Base-by-base conservation (phyloP, 2,797 vertebrate genomes). In the Anisognathus igniventris region DNA sequence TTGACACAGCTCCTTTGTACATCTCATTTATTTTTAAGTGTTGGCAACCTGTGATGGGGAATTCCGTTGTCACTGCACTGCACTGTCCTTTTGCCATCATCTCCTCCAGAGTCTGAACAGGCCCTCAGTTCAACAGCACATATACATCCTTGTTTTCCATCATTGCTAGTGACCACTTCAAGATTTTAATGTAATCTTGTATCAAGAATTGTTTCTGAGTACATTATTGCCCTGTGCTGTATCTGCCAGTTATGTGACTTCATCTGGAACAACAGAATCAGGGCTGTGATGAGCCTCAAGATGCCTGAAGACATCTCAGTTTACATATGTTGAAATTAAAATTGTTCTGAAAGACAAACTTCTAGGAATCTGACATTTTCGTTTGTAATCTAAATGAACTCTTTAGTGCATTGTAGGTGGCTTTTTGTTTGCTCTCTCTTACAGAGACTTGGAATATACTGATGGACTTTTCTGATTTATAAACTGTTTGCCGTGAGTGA, bases 51-150 rank as follows among this genome's bases (percentile, higher is more conserved):
- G 14, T 75, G 54, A 30, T 47, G 28, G 13, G 11, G 25, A 82
- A 1, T 56, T 67, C 33, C 39, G 3, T 40, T 80, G 33, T 21
- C 20, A 24, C 20, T 30, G 9, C 0, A 0, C 31, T 56, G 10
- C 0, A 0, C 33, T 60, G 11, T 66, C 22, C 51, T 24, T 25
- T 56, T 70, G 27, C 51, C 54, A 6, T 31, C 45, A 35, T 30
- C 10, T 62, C 35, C 35, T 61, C 20, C 60, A 18, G 42, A 44
- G 17, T 37, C 27, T 44, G 23, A 51, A 23, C 10, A 44, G 23
- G 8, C 35, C 39, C 1, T 39, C 21, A 44, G 64, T 40, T 78
- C 37, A 83, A 44, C 33, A 86, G n/a, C 10, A 35, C 6, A 33
- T 45, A 4, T 5, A 14, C 5, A 3, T 21, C 57, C 7, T 45